Evolutionary conservation across 2,888 invertebrate species (phyloP).

Genomic region (Galeruca laticollis): DNA sequence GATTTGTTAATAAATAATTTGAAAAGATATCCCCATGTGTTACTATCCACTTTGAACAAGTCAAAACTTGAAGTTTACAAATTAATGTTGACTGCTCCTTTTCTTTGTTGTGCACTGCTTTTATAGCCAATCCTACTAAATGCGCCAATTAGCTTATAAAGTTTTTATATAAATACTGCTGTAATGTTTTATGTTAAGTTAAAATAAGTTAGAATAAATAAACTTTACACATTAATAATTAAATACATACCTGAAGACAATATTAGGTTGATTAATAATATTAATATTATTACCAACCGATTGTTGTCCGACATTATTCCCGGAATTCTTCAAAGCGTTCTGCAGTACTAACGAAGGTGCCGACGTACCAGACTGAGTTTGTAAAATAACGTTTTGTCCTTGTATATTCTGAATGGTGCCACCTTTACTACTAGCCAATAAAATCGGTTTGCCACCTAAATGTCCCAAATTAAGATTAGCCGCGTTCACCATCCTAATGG

Average conservation of each 20-base stretch:
- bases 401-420: constrained; percentile 63
- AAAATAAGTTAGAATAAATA: too few species aligned
- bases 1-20: too few species aligned
- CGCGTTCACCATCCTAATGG: constrained; percentile 69
- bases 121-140: too few species aligned
- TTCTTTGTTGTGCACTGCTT: too few species aligned
- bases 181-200: too few species aligned
- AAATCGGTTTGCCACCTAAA: constrained; percentile 71
- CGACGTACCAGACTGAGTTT: constrained; percentile 56
- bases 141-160: too few species aligned
- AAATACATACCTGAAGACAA: constrained; percentile 54
- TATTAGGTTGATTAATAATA: constrained; percentile 60
- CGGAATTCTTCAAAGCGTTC: constrained; percentile 52
- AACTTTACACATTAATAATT: too few species aligned
- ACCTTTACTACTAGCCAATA: constrained; percentile 68
- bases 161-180: too few species aligned
- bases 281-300: constrained; percentile 54
- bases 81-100: too few species aligned
- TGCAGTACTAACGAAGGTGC: constrained; percentile 56
- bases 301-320: constrained; percentile 38
- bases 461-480: constrained; percentile 69
- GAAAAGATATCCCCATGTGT: too few species aligned
- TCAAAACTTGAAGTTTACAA: too few species aligned
- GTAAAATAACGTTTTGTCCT: constrained; percentile 67
- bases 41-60: too few species aligned